Base-by-base conservation (phyloP, 2,888 invertebrate species). In the Temnothorax rugatulus region DNA sequence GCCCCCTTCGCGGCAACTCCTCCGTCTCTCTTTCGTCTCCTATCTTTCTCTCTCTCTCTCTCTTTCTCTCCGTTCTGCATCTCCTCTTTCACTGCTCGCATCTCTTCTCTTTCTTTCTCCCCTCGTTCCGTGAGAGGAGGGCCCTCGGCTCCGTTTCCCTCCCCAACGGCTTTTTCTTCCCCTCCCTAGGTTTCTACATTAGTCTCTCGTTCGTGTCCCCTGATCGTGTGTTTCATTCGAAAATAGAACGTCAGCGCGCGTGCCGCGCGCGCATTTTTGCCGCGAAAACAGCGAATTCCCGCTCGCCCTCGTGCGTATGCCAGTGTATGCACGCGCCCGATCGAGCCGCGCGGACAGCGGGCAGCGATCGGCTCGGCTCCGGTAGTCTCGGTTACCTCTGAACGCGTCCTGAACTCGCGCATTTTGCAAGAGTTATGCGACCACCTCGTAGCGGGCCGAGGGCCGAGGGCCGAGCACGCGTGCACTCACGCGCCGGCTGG, bases 211-310 rank as follows among this genome's bases (percentile, higher is more conserved):
- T 87, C 89, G 83, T 86, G 86, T 89, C 89, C 90, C 90, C 90
- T 83, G 91, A 92, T 93, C 91, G 91, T 91, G 90, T 89, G 91
- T 93, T 93, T 93, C 91, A 92, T 92, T 93, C 93, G 92, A 93
- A 93, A 93, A 93, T 93, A 93, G 93, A 93, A 93, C 91, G 91
- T 92, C 90, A 91, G 91, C 91, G 90, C 91, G 91, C 92, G 92
- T 91, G 92, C 91, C 91, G 88, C 88, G 90, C 89, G 91, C 79
- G 73, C 91, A 92, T 93, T 93, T 93, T 93, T 93, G 90, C 90
- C 92, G 86, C 86, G 92, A 93, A 93, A 92, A 92, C 90, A 87
- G 87, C 88, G 86, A 91, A 92, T 93, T 92, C 91, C 88, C 91
- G 84, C 88, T 89, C 88, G 86, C 41, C 13, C 13, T 44, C 13